These are phyloP conservation scores for Aphidius ervi DNA, from an alignment of 1,140 invertebrate genomes.

Conservation along the genomic window DNA sequence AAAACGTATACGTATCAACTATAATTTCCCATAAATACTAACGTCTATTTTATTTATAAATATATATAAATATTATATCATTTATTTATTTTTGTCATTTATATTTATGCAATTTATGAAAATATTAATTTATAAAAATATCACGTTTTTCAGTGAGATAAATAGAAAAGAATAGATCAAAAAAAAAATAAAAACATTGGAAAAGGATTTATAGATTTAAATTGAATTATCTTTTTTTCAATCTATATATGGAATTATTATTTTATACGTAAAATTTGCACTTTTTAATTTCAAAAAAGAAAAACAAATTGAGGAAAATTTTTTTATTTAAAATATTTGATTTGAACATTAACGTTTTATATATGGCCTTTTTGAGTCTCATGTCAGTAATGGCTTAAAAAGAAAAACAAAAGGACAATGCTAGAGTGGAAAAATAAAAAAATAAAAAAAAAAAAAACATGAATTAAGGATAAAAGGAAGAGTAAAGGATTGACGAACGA, in stretches of 20 bases:
- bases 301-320: too few species aligned
- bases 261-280: too few species aligned
- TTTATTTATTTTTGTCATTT: neutral
- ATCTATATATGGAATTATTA: too few species aligned
- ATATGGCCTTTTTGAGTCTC: too few species aligned
- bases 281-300: too few species aligned
- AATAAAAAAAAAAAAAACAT: neutral
- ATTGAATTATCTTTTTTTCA: too few species aligned
- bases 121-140: neutral
- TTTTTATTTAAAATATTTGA: too few species aligned
- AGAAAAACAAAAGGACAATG: too few species aligned
- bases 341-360: too few species aligned
- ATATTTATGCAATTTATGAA: neutral
- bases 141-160: neutral
- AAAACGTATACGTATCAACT: slow-evolving; percentile 54
- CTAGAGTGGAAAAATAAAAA: too few species aligned
- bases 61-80: neutral
- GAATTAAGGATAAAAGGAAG: neutral
- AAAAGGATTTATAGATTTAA: too few species aligned
- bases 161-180: neutral
- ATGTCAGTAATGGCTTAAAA: too few species aligned
- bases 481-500: slow-evolving; percentile 13
- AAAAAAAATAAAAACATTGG: neutral
- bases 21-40: slow-evolving; percentile 39
- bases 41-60: slow-evolving; percentile 10